Evolutionary conservation across 2,888 invertebrate genomes (phyloP).

Genomic region (Watsonalla cultraria): DNA sequence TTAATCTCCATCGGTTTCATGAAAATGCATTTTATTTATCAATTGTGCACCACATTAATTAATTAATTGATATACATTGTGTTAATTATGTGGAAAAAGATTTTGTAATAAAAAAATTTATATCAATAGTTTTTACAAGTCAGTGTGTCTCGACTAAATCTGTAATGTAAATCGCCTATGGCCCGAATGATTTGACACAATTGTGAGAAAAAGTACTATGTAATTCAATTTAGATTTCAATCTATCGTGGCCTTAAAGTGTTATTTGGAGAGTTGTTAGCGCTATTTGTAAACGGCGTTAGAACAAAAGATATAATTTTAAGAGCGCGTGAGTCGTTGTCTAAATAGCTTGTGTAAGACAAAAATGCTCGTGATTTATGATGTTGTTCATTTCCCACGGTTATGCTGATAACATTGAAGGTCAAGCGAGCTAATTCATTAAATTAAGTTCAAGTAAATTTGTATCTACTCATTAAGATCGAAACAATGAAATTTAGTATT

Average conservation of each 20-base stretch:
- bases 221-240: conserved; percentile 55
- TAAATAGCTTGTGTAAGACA: conserved; percentile 13
- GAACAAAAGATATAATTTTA: conserved; percentile 45
- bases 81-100: no score
- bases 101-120: no score
- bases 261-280: conserved; percentile 48
- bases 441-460: no score
- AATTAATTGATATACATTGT: no score
- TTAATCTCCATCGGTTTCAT: no score
- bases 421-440: conserved; percentile 13
- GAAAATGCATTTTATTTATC: no score
- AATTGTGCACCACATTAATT: no score
- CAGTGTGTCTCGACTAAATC: conserved; percentile 23
- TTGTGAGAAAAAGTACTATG: conserved; percentile 52
- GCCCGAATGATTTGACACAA: conserved; percentile 51
- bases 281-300: conserved; percentile 54
- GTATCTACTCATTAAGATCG: no score
- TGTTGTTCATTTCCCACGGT: conserved; percentile 24
- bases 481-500: no score
- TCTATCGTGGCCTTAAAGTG: conserved; percentile 43
- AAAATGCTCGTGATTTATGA: conserved; percentile 28
- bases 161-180: conserved; percentile 23
- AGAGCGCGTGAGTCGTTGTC: conserved; percentile 33
- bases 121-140: no score
- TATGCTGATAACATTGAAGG: conserved; percentile 7